Evolutionary conservation across 2,888 invertebrate species (phyloP), one percentile per base, ranked within the genome.

Genomic region (Nephrotoma guestfalica): DNA sequence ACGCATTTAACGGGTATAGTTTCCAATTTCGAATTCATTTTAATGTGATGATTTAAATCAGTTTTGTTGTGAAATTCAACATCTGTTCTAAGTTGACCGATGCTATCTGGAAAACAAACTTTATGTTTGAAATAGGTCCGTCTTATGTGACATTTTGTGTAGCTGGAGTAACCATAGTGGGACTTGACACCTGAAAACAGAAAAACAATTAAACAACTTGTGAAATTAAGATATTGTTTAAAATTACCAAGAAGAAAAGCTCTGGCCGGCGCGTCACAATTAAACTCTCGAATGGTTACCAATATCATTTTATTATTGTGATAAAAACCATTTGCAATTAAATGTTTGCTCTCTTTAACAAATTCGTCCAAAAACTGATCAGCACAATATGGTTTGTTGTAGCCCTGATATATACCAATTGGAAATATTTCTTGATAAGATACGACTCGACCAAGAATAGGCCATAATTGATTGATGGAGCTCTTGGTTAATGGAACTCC

Each of bases 101-200:
- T 13, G 18, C 18, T 83, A 2, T 15, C 83, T 83, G 51, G 86
- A 15, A 86, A 86, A 86, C 86, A 86, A 41, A 86, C 86, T 86
- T 86, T 86, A 18, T 86, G 83, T 15, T 86, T 7, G 11, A n/a
- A 86, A 42, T 86, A 86, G 2, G 11, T 40, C 2, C 86, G 41
- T 9, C 4, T 57, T 41, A 86, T 83, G 13, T 40, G 30, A 6
- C 86, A 86, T 41, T 86, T 86, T 4, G 86, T 86, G 41, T 83
- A 86, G 13, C 86, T 86, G 41, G n/a, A 41, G n/a, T 57, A 86
- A 6, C 86, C 86, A 41, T 42, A 71, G 15, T 86, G 86, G 30
- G 86, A 71, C 9, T 71, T 86, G 9, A 86, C 86, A 15, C 86
- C 57, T 86, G 40, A 15, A 57, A 57, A 13, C 13, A 11, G 9